These are phyloP conservation scores for Lasioglossum baleicum DNA, from an alignment of 1,140 invertebrate species.

Conservation along the genomic window DNA sequence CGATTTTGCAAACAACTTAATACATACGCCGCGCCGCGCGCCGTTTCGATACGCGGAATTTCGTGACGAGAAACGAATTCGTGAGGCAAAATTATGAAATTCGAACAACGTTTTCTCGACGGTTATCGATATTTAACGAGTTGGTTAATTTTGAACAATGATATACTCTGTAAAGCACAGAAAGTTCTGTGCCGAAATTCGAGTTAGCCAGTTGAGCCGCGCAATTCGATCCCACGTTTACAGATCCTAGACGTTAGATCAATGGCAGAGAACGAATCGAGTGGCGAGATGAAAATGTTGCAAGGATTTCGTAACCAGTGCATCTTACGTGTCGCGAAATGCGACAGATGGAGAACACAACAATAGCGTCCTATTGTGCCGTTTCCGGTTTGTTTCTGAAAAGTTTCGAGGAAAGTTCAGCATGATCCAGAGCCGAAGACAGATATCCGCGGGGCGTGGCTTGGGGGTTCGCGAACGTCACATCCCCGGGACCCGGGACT, in stretches of 20 bases:
- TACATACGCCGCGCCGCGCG: no score
- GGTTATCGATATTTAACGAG: background rate
- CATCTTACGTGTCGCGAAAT: no score
- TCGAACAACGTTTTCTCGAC: background rate
- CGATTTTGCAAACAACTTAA: no score
- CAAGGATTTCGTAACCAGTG: no score
- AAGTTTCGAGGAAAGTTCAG: background rate
- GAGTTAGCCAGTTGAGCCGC: background rate
- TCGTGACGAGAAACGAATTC: no score
- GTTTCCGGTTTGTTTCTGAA: background rate
- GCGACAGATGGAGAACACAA: no score
- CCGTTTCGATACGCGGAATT: no score
- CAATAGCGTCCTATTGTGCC: no score
- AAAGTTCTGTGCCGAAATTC: background rate
- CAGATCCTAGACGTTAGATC: no score
- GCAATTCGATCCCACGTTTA: background rate
- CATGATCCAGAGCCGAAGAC: background rate
- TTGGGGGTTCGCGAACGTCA: background rate
- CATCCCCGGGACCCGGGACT: slow-evolving; percentile 7
- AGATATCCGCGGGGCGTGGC: background rate
- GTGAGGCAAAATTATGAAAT: background rate
- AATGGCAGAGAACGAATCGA: no score
- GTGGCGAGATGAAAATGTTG: no score
- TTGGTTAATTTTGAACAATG: background rate
- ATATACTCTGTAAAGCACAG: background rate